phyloP scores from a whole-genome alignment of 2,113 vertebrate genomes.

The Myiozetetes cayanensis region DNA sequence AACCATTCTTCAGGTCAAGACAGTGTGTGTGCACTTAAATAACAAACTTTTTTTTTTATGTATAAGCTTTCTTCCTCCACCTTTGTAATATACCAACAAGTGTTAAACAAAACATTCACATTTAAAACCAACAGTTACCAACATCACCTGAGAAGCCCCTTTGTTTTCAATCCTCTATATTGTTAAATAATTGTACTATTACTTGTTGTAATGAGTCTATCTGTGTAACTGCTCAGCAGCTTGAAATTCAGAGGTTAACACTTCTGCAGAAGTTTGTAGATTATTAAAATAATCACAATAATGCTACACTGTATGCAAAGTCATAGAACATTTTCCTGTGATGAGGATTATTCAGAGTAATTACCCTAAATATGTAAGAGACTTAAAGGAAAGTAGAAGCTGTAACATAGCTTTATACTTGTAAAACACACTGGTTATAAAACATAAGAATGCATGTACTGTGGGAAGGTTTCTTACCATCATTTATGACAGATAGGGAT shows the following conservation, averaged over 20 bases:
- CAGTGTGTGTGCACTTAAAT: neutral
- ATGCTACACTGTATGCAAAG: neutral
- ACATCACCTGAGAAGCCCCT: neutral
- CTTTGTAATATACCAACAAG: neutral
- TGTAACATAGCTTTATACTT: neutral
- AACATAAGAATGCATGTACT: neutral
- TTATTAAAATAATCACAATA: neutral
- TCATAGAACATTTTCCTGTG: neutral
- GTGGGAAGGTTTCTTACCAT: neutral
- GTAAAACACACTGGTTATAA: neutral
- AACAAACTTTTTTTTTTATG: neutral
- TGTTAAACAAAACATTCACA: neutral
- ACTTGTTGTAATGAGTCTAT: neutral
- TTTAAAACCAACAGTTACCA: neutral
- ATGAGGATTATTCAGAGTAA: neutral
- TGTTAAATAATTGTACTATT: neutral
- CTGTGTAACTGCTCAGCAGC: neutral
- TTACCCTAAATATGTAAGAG: neutral
- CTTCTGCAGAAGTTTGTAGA: neutral
- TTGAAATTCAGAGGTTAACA: neutral
- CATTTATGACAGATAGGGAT: neutral
- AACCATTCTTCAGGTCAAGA: neutral
- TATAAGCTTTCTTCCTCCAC: neutral
- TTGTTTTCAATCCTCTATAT: neutral
- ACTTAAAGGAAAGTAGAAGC: neutral